These are phyloP conservation scores for Macrosteles quadrilineatus DNA, from an alignment of 1,140 invertebrate species.

Conservation along the genomic window DNA sequence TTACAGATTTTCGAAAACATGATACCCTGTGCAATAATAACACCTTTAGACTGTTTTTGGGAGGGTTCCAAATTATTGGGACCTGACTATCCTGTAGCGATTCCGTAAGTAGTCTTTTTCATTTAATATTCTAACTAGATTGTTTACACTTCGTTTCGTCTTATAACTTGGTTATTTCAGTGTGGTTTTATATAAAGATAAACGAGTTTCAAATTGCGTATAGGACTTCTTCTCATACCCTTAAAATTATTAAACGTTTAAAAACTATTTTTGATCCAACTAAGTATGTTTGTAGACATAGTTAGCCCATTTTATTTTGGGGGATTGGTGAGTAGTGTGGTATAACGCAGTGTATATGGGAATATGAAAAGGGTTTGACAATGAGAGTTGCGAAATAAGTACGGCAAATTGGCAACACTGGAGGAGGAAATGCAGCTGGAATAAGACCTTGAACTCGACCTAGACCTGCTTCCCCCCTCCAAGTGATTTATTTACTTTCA, in stretches of 20 bases:
- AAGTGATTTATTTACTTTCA: background rate
- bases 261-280: too few relatives aligned
- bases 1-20: constrained; percentile 86
- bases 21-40: constrained; percentile 95
- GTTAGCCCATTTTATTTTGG: background rate
- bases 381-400: too few relatives aligned
- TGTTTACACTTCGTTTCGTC: too few relatives aligned
- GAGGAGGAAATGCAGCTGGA: constrained; percentile 15
- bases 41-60: constrained; percentile 99
- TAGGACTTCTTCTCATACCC: too few relatives aligned
- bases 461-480: constrained; percentile 17
- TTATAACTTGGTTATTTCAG: too few relatives aligned
- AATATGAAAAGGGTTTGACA: too few relatives aligned
- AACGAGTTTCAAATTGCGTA: too few relatives aligned
- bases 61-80: constrained; percentile 96
- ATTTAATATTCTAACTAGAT: background rate
- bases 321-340: background rate
- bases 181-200: too few relatives aligned
- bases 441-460: constrained; percentile 31
- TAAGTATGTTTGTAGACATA: too few relatives aligned
- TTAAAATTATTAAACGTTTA: too few relatives aligned
- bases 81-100: constrained; percentile 80
- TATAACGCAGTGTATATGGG: background rate
- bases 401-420: background rate
- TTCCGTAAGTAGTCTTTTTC: constrained; percentile 75